Percentiles rank a stretch among this genome's conserved stretches.
phyloP scores from a whole-genome alignment of 1,140 invertebrate species.

The Trichonephila clavipes region DNA sequence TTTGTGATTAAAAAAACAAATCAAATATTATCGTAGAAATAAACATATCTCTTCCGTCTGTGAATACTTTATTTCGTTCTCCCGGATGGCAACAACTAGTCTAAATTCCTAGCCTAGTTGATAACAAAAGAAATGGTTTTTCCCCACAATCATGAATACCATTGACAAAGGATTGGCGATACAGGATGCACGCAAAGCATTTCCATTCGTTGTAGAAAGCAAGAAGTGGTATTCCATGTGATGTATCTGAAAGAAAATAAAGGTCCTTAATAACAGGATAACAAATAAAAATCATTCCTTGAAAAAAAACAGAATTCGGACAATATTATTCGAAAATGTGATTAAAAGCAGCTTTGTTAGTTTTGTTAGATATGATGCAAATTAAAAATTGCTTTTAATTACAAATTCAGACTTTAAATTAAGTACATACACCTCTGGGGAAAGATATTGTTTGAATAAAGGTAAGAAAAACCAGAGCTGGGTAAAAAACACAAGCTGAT shows the following conservation, averaged over 20 bases:
- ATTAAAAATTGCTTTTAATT: too few species aligned
- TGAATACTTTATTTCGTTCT: not conserved
- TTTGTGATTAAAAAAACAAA: not conserved
- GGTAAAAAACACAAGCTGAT: too few species aligned
- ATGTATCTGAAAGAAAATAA: not conserved
- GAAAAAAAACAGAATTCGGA: too few species aligned
- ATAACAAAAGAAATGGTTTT: not conserved
- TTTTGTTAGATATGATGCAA: too few species aligned
- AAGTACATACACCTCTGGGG: too few species aligned
- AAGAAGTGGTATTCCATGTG: not conserved
- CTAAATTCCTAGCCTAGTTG: not conserved
- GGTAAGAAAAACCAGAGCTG: too few species aligned
- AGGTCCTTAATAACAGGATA: not conserved
- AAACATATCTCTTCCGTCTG: slow-evolving; percentile 28
- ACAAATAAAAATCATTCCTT: too few species aligned
- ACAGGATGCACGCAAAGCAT: not conserved
- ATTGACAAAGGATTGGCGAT: not conserved
- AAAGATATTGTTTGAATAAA: too few species aligned
- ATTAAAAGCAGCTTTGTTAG: too few species aligned
- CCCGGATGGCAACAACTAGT: not conserved
- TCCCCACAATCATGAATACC: not conserved
- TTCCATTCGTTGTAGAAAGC: not conserved
- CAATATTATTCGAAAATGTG: too few species aligned
- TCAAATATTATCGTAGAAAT: slow-evolving; percentile 10
- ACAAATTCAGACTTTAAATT: too few species aligned